Percentiles rank a stretch among this genome's conserved stretches.
These are phyloP conservation scores for Lasioglossum oenotherae DNA, from an alignment of 2,888 invertebrate species.

Conservation along the genomic window DNA sequence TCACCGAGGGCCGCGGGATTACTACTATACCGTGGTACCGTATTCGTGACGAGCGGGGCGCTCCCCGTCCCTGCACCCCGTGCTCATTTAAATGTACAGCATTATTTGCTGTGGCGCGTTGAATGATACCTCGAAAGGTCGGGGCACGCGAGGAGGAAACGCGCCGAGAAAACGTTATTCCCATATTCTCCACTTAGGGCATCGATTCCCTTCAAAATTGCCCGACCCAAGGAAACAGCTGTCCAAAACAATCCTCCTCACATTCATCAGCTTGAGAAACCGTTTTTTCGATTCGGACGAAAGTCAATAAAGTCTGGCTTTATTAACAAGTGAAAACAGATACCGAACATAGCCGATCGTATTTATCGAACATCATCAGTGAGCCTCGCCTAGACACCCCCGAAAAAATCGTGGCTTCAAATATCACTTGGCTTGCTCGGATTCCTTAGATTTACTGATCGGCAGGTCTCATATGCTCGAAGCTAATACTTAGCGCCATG, in stretches of 20 bases:
- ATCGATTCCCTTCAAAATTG: not conserved
- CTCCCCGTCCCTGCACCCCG: not conserved
- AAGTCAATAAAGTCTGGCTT: no score
- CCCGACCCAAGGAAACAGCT: not conserved
- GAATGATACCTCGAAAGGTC: constrained; percentile 47
- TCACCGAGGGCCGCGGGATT: constrained; percentile 44
- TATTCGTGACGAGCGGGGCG: constrained; percentile 21
- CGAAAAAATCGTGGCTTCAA: not conserved
- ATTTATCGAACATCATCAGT: no score
- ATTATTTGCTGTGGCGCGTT: constrained; percentile 50
- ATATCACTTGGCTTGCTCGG: not conserved
- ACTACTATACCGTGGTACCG: constrained; percentile 47
- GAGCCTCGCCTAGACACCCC: not conserved
- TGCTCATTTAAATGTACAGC: constrained; percentile 61
- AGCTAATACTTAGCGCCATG: not conserved
- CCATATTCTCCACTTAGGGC: not conserved
- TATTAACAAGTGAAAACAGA: no score
- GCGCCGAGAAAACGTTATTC: not conserved
- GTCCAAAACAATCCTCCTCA: not conserved
- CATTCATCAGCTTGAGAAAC: not conserved
- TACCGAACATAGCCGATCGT: no score
- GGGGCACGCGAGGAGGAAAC: constrained; percentile 31
- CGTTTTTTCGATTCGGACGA: not conserved
- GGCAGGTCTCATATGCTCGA: not conserved
- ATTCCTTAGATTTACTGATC: not conserved